A percentile compares a stretch with the other conserved stretches of the same genome.
Evolutionary conservation across 2,888 invertebrate species (phyloP).

Genomic region (Phengaris arion): DNA sequence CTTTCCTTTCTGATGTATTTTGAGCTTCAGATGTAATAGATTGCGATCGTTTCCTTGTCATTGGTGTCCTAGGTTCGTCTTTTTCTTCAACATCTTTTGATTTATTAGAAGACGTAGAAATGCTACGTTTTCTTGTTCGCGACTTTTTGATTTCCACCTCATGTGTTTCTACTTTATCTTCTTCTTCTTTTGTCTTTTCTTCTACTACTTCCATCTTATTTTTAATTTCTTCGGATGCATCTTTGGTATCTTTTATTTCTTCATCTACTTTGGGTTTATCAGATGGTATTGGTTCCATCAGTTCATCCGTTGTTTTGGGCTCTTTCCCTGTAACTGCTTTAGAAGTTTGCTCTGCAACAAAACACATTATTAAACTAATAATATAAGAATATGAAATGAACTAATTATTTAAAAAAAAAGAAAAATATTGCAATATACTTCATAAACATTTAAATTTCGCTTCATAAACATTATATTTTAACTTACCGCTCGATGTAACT

Average conservation of each 20-base stretch:
- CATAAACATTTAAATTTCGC: no score
- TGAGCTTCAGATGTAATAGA: constrained; percentile 52
- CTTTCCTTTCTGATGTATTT: constrained; percentile 30
- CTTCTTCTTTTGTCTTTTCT: background rate
- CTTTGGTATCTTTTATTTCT: background rate
- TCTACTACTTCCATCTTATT: background rate
- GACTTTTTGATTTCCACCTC: constrained; percentile 31
- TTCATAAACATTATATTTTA: background rate
- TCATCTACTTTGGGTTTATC: background rate
- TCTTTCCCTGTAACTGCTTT: constrained; percentile 32
- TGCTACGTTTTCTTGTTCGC: constrained; percentile 43
- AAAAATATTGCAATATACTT: no score
- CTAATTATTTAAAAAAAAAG: no score
- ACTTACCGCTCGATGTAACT: background rate
- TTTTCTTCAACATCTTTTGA: constrained; percentile 35
- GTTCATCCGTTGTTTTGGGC: constrained; percentile 33
- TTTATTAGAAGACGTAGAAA: constrained; percentile 49
- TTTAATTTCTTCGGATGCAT: background rate
- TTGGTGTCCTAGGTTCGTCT: constrained; percentile 51
- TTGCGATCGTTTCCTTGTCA: constrained; percentile 57
- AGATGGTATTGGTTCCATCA: constrained; percentile 37
- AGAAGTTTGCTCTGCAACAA: background rate
- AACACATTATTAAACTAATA: background rate
- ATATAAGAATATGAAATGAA: background rate
- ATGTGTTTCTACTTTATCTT: background rate